Percentiles rank a stretch among this genome's conserved stretches.
Conservation (phyloP, 2,888 invertebrate species). For the Cyclophora punctaria region DNA sequence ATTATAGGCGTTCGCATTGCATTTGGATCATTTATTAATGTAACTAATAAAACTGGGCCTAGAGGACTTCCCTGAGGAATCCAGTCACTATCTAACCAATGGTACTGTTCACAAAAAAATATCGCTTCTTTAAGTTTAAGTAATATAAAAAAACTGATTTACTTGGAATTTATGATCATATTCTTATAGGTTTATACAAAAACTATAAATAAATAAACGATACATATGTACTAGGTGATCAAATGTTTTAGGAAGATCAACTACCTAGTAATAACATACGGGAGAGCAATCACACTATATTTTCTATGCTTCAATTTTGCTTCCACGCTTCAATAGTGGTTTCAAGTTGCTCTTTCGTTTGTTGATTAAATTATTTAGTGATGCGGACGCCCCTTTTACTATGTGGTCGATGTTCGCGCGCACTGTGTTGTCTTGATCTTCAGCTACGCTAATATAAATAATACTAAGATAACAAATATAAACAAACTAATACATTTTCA, state of each 20-base stretch:
- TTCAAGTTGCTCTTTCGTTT: constrained; percentile 25
- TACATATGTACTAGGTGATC: not conserved
- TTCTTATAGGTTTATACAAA: not conserved
- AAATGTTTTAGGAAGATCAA: not conserved
- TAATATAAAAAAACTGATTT: too few relatives aligned
- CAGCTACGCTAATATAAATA: not conserved
- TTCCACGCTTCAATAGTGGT: constrained; percentile 30
- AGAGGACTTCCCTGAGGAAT: not conserved
- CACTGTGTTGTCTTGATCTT: constrained; percentile 52
- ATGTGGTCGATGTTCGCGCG: constrained; percentile 59
- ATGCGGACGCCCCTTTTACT: constrained; percentile 39
- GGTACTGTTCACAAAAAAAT: too few relatives aligned
- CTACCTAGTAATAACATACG: constrained; percentile 7
- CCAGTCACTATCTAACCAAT: too few relatives aligned
- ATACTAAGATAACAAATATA: too few relatives aligned
- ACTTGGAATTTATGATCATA: too few relatives aligned
- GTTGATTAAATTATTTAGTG: constrained; percentile 16
- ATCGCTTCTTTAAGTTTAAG: too few relatives aligned
- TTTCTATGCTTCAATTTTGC: constrained; percentile 25
- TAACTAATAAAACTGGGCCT: not conserved
- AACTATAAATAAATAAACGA: not conserved
- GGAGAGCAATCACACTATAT: constrained; percentile 21
- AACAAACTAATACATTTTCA: too few relatives aligned
- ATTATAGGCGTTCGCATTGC: constrained; percentile 44
- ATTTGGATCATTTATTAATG: not conserved